Base-by-base conservation (phyloP, 2,888 invertebrate species). In the Athetis lepigone region DNA sequence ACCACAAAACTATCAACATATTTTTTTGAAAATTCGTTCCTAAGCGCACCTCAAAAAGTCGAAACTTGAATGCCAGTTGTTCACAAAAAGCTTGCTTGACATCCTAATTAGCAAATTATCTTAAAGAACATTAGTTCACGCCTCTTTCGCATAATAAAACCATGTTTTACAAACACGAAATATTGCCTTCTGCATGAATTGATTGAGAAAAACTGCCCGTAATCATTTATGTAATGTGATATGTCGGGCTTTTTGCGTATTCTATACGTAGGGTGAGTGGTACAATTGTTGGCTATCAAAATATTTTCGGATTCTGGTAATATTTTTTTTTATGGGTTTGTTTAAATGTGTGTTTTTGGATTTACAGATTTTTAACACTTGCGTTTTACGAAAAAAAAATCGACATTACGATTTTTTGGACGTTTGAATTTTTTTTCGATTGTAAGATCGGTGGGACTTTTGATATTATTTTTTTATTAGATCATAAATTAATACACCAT, bases 221-320 rank as follows among this genome's bases (percentile, higher is more conserved):
- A 63, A 70, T 64, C 59, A 49, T 54, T 68, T 62, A 60, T 62
- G 78, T 74, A 77, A 77, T 55, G 39, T 56, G 77, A 77, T 77
- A 70, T 55, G 27, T 61, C 39, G 11, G 6, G 5, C 33, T 75
- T 57, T 63, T 73, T 33, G 19, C n/a, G 1, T 42, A 0, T 50
- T 45, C 25, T 36, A 13, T 39, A 54, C 43, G 45, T 59, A 67
- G 56, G 78, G 76, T 76, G 40, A 70, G 52, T 42, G 19, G 2
- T 0, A 23, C 43, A 23, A 23, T 77, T n/a, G 23, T 5, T 36
- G 50, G 47, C n/a, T n/a, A n/a, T n/a, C n/a, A n/a, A n/a, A n/a
- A n/a, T n/a, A n/a, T n/a, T n/a, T n/a, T n/a, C n/a, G n/a, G 25
- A 6, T 25, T 25, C 25, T 25, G 25, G 25, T n/a, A n/a, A n/a